Percentiles rank a stretch among this genome's conserved stretches.
These are phyloP conservation scores for Hemicordylus capensis DNA, from an alignment of 2,113 vertebrate species.

Conservation along the genomic window DNA sequence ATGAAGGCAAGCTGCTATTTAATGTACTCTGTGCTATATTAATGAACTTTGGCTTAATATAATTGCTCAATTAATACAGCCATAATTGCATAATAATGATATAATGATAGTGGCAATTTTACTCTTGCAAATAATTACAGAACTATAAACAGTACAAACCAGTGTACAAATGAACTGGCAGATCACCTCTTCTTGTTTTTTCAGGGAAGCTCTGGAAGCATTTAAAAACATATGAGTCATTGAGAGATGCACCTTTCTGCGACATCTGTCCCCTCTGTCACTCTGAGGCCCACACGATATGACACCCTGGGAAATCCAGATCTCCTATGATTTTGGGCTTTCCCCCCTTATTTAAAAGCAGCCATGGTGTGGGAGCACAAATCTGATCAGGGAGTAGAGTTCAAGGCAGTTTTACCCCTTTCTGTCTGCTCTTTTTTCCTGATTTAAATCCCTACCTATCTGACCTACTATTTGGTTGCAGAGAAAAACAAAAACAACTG, in stretches of 20 bases:
- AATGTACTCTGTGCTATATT: neutral
- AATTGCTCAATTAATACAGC: slow-evolving; percentile 30
- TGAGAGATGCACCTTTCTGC: neutral
- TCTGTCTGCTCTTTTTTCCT: too few relatives aligned
- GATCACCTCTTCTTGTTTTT: neutral
- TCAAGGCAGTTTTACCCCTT: too few relatives aligned
- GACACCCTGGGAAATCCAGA: neutral
- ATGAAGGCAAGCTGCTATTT: slow-evolving; percentile 28
- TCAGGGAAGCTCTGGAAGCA: slow-evolving; percentile 2
- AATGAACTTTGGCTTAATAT: slow-evolving; percentile 5
- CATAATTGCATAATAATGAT: slow-evolving; percentile 40
- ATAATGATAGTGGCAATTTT: slow-evolving; percentile 35
- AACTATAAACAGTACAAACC: slow-evolving; percentile 37
- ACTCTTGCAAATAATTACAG: slow-evolving; percentile 38
- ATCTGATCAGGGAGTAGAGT: too few relatives aligned
- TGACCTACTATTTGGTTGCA: neutral
- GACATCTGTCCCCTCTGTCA: neutral
- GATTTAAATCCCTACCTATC: too few relatives aligned
- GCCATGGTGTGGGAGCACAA: too few relatives aligned
- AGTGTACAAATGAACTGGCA: slow-evolving; percentile 21
- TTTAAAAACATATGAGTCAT: neutral
- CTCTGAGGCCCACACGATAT: neutral
- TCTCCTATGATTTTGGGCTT: neutral
- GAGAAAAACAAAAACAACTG: neutral
- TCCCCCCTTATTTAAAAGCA: too few relatives aligned